A percentile compares a stretch with the other conserved stretches of the same genome.
Conservation (phyloP, 2,113 vertebrate species). For the Melanerpes aurifrons region DNA sequence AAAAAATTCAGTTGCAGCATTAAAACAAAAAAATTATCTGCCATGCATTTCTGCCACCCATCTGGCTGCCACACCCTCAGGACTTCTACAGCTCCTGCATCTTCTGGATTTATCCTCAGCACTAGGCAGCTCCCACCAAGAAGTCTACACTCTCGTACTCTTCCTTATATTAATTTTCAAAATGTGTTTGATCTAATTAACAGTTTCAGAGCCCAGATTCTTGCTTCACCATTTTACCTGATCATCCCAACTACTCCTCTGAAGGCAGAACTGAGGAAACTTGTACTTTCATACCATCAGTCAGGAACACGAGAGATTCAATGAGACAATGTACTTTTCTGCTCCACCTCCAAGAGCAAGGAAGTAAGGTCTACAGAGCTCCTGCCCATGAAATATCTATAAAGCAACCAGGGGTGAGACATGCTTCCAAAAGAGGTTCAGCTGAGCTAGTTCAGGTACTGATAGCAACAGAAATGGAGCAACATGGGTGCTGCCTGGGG, state of each 20-base stretch:
- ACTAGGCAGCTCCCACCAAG: conserved; percentile 13
- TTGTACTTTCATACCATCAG: neutral
- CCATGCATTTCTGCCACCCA: conserved; percentile 13
- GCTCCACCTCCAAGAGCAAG: neutral
- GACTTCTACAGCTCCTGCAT: neutral
- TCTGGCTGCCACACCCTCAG: neutral
- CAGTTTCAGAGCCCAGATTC: neutral
- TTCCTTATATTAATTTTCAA: neutral
- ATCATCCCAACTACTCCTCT: neutral
- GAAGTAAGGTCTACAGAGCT: neutral
- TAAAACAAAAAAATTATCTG: conserved; percentile 57
- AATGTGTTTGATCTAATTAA: neutral
- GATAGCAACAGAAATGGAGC: neutral
- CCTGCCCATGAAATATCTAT: neutral
- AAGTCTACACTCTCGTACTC: conserved; percentile 9
- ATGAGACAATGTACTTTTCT: neutral
- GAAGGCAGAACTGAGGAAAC: neutral
- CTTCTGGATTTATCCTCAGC: neutral
- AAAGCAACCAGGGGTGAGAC: neutral
- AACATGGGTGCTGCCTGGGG: neutral
- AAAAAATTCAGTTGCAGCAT: conserved; percentile 39
- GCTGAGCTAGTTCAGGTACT: neutral
- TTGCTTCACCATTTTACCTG: neutral
- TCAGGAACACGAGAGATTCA: neutral
- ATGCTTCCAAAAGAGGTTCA: neutral